Evolutionary conservation across 2,113 vertebrate species (phyloP).

Genomic region (Boleophthalmus pectinirostris): DNA sequence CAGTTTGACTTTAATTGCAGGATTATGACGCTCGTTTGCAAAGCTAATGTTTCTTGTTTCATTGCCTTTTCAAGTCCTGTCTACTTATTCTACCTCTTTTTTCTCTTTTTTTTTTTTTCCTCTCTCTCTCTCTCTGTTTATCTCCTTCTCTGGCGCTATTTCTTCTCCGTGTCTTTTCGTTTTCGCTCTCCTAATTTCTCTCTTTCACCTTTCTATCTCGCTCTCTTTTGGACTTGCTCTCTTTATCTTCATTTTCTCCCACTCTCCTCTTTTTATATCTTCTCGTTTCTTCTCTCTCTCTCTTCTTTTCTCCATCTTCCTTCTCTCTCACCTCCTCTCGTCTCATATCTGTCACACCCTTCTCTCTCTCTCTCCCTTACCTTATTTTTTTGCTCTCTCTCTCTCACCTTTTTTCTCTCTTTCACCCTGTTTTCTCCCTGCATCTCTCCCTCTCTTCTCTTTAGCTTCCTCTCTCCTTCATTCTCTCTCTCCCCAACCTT

Average conservation of each 20-base stretch:
- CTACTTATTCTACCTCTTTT: slow-evolving; percentile 18
- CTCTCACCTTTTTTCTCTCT: not conserved
- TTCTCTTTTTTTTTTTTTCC: not conserved
- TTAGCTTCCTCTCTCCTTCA: not conserved
- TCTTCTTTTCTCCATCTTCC: not conserved
- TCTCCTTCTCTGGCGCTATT: not conserved
- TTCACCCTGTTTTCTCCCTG: no score
- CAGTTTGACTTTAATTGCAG: slow-evolving; percentile 47
- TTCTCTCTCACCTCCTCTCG: not conserved
- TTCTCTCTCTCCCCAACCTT: not conserved
- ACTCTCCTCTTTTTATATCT: no score
- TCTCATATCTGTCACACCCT: not conserved
- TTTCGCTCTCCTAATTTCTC: slow-evolving; percentile 14
- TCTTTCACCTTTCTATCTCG: slow-evolving; percentile 19
- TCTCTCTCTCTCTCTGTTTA: not conserved
- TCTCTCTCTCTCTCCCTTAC: not conserved
- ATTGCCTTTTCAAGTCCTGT: slow-evolving; percentile 30
- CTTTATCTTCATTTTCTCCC: no score
- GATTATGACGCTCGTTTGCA: slow-evolving; percentile 46
- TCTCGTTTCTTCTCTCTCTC: not conserved
- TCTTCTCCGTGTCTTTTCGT: not conserved
- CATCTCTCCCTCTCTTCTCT: no score
- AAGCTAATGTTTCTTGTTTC: slow-evolving; percentile 56
- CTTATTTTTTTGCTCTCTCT: not conserved
- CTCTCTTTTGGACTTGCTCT: no score